Conservation (phyloP, 2,888 invertebrate genomes). For the Napeogenes sylphis region DNA sequence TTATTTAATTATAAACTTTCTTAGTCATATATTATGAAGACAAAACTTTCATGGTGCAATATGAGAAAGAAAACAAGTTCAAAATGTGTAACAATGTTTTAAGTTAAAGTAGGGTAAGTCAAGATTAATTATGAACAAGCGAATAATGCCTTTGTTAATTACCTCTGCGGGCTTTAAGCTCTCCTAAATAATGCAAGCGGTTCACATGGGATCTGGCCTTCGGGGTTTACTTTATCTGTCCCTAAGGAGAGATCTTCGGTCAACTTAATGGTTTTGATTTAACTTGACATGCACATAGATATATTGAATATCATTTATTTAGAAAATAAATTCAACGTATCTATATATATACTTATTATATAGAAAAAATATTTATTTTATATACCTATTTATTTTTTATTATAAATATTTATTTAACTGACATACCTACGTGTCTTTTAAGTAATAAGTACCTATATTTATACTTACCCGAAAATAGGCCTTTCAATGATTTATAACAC, state of each 20-base stretch:
- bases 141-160: constrained; percentile 33
- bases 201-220: constrained; percentile 26
- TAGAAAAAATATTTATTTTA: not conserved
- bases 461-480: too few relatives aligned
- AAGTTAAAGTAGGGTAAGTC: constrained; percentile 1
- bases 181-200: constrained; percentile 37
- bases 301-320: not conserved
- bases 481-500: too few relatives aligned
- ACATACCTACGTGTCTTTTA: too few relatives aligned
- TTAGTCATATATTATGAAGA: too few relatives aligned
- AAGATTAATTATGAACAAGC: constrained; percentile 13
- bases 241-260: constrained; percentile 13
- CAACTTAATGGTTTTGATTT: constrained; percentile 11
- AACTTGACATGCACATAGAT: not conserved
- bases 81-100: not conserved
- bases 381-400: too few relatives aligned
- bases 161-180: constrained; percentile 31
- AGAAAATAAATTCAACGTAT: too few relatives aligned
- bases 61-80: too few relatives aligned
- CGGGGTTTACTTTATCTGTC: constrained; percentile 21
- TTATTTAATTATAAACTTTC: too few relatives aligned
- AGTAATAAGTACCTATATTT: too few relatives aligned
- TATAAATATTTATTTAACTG: too few relatives aligned
- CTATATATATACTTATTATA: too few relatives aligned
- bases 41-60: too few relatives aligned